A percentile compares a stretch with the other conserved stretches of the same genome.
These are phyloP conservation scores for Prionace glauca DNA, from an alignment of 2,797 vertebrate genomes.

Conservation along the genomic window DNA sequence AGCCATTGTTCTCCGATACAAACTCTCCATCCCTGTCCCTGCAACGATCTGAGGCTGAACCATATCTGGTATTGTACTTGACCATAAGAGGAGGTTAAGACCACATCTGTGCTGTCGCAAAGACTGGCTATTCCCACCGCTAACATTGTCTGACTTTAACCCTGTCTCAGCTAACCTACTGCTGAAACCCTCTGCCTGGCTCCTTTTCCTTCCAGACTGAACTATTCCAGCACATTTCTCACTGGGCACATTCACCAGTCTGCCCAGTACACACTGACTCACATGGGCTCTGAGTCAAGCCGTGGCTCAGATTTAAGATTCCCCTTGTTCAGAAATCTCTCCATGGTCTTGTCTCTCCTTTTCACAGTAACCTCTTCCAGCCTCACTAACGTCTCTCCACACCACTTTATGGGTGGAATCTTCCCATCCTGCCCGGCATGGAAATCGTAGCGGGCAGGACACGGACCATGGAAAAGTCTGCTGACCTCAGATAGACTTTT, in stretches of 20 bases:
- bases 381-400: no score
- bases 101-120: no score
- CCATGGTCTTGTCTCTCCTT: background rate
- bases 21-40: background rate
- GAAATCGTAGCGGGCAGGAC: no score
- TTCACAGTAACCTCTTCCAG: background rate
- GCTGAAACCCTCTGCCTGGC: background rate
- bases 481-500: no score
- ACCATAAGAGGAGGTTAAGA: background rate
- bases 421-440: no score
- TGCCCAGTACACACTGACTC: background rate
- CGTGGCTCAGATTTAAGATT: no score
- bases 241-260: background rate
- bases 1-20: background rate
- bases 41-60: background rate
- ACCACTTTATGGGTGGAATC: no score
- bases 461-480: no score
- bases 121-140: background rate
- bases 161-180: background rate
- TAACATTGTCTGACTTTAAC: background rate
- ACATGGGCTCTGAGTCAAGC: background rate
- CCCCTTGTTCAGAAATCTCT: background rate
- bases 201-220: background rate
- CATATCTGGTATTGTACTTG: background rate
- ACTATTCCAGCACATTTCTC: background rate